Evolutionary conservation across 2,113 vertebrate species (phyloP).

Genomic region (Gobiocypris rarus): DNA sequence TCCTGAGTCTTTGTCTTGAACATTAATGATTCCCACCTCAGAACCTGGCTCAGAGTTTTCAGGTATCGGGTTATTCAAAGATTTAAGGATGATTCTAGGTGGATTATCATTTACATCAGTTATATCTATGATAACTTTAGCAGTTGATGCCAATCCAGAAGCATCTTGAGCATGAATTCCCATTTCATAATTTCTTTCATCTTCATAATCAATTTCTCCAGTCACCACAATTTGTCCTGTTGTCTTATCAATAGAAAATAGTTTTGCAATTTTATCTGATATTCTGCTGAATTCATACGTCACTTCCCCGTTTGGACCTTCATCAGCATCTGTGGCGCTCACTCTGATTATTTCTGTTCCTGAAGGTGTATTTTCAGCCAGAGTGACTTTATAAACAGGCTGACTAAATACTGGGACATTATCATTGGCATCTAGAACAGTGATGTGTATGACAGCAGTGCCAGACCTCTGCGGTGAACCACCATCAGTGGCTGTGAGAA

Average conservation of each 20-base stretch:
- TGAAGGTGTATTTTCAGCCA: slow-evolving; percentile 65
- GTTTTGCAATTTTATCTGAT: slow-evolving; percentile 17
- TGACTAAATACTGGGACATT: slow-evolving; percentile 71
- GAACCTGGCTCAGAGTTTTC: slow-evolving; percentile 13
- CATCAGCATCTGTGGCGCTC: slow-evolving; percentile 62
- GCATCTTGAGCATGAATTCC: slow-evolving; percentile 48
- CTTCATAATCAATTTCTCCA: slow-evolving; percentile 66
- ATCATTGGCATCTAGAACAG: slow-evolving; percentile 74
- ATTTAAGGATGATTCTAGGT: neutral
- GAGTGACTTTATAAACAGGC: slow-evolving; percentile 60
- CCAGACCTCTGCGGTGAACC: slow-evolving; percentile 69
- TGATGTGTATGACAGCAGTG: slow-evolving; percentile 63
- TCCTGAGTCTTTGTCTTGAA: slow-evolving; percentile 12
- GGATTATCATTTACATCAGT: neutral
- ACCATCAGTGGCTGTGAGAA: slow-evolving; percentile 70
- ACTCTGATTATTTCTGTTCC: slow-evolving; percentile 68
- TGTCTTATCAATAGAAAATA: slow-evolving; percentile 45
- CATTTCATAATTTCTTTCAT: slow-evolving; percentile 70
- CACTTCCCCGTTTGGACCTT: slow-evolving; percentile 76
- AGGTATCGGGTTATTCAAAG: slow-evolving; percentile 61
- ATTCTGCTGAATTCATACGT: slow-evolving; percentile 51
- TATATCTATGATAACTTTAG: slow-evolving; percentile 52
- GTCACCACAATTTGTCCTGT: slow-evolving; percentile 43
- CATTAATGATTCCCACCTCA: neutral
- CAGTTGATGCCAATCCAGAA: slow-evolving; percentile 47